These are phyloP conservation scores for Hetaerina titia DNA, from an alignment of 2,888 invertebrate species.

Conservation along the genomic window DNA sequence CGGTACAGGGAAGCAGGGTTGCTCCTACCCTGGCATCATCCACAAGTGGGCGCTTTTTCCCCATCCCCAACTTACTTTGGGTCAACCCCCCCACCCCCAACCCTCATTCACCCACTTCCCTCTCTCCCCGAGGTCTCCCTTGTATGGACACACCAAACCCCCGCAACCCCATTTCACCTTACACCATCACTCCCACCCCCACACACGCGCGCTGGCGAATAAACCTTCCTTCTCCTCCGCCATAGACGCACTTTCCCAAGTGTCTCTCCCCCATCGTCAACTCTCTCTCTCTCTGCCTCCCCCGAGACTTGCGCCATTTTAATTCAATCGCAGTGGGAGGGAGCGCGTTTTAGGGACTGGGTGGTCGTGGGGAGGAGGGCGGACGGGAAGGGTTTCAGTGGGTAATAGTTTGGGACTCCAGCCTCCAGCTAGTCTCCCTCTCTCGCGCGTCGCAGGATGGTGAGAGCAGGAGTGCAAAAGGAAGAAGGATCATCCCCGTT, in stretches of 20 bases:
- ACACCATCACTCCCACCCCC: not conserved
- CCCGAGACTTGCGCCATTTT: not conserved
- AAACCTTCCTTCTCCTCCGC: not conserved
- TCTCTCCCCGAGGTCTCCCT: not conserved
- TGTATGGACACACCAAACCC: not conserved
- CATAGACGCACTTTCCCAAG: not conserved
- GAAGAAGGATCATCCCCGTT: not conserved
- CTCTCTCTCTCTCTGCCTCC: not conserved
- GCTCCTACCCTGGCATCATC: not conserved
- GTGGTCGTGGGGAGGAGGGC: too few species aligned
- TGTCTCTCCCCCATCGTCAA: not conserved
- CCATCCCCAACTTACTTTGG: not conserved
- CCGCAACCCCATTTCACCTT: not conserved
- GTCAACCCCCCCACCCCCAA: not conserved
- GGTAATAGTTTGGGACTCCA: not conserved
- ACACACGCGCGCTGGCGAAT: not conserved
- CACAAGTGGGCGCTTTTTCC: conserved; percentile 13
- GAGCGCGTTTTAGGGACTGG: not conserved
- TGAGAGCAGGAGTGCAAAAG: not conserved
- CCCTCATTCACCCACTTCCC: not conserved
- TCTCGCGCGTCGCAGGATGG: not conserved
- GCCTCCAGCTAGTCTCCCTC: not conserved
- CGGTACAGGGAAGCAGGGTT: not conserved
- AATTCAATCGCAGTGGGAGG: conserved; percentile 16
- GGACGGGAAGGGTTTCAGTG: not conserved